A percentile compares a stretch with the other conserved stretches of the same genome.
phyloP scores from a whole-genome alignment of 2,888 invertebrate genomes.

The Xestia xanthographa region DNA sequence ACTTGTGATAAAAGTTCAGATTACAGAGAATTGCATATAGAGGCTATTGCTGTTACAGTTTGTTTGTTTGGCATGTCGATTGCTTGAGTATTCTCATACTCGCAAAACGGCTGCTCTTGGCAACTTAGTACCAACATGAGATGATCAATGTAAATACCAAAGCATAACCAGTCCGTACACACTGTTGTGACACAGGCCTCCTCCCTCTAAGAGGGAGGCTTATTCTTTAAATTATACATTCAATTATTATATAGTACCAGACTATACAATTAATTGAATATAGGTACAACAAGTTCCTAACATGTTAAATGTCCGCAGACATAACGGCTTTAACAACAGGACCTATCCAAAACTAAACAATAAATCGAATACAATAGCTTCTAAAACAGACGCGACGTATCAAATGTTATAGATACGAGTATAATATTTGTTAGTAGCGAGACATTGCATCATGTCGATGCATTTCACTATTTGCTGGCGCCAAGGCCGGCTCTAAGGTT shows the following conservation, averaged over 20 bases:
- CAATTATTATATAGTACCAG: too few species aligned
- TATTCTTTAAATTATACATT: not conserved
- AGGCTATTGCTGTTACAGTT: not conserved
- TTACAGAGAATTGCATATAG: conserved; percentile 8
- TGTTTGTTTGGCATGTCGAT: not conserved
- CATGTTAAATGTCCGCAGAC: not conserved
- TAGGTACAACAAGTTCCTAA: not conserved
- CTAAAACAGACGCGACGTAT: conserved; percentile 46
- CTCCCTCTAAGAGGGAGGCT: not conserved
- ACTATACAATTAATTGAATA: too few species aligned
- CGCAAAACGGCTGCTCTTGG: not conserved
- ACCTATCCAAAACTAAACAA: conserved; percentile 30
- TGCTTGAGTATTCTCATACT: not conserved
- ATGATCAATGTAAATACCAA: not conserved
- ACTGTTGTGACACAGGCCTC: not conserved
- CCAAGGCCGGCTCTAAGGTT: conserved; percentile 82
- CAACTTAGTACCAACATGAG: not conserved
- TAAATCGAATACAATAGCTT: conserved; percentile 40
- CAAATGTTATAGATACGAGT: conserved; percentile 50
- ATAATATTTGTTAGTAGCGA: conserved; percentile 52
- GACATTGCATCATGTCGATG: conserved; percentile 68
- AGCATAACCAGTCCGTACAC: not conserved
- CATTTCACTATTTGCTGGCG: conserved; percentile 72
- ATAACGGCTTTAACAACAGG: conserved; percentile 16
- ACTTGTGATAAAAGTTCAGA: conserved; percentile 21